Conservation (phyloP, 2,797 vertebrate genomes). For the Myiotriccus ornatus region DNA sequence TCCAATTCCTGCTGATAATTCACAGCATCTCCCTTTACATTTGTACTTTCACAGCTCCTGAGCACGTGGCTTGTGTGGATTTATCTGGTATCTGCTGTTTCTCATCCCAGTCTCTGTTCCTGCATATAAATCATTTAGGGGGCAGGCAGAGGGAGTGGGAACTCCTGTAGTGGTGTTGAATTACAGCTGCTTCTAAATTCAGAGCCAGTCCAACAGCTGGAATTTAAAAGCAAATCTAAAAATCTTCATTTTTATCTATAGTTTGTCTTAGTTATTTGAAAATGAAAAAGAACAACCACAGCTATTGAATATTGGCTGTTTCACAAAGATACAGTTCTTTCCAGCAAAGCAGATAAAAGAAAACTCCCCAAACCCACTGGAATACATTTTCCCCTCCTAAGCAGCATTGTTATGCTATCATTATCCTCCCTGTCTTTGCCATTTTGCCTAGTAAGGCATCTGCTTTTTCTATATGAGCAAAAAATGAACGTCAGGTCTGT, state of each 20-base stretch:
- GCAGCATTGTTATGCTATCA: not conserved
- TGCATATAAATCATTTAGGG: not conserved
- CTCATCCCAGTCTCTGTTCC: not conserved
- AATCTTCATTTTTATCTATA: slow-evolving; percentile 2
- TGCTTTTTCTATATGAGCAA: not conserved
- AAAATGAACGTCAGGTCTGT: not conserved
- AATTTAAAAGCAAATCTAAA: slow-evolving; percentile 2
- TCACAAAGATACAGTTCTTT: not conserved
- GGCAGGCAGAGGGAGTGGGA: not conserved
- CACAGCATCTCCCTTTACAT: not conserved
- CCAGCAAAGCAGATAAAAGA: slow-evolving; percentile 18
- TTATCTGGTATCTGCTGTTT: slow-evolving; percentile 19
- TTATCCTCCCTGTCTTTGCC: not conserved
- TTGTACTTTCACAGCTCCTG: not conserved
- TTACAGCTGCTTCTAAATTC: not conserved
- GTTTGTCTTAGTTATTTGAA: slow-evolving; percentile 13
- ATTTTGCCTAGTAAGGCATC: not conserved
- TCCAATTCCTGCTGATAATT: not conserved
- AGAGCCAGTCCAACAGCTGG: not conserved
- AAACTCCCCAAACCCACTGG: not conserved
- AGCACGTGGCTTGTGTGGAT: not conserved
- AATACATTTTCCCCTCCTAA: not conserved
- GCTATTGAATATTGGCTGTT: not conserved
- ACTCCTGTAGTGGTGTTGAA: not conserved
- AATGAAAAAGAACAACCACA: not conserved